Conservation (phyloP, 2,888 invertebrate species). For the Zygothrica quintamaculata region DNA sequence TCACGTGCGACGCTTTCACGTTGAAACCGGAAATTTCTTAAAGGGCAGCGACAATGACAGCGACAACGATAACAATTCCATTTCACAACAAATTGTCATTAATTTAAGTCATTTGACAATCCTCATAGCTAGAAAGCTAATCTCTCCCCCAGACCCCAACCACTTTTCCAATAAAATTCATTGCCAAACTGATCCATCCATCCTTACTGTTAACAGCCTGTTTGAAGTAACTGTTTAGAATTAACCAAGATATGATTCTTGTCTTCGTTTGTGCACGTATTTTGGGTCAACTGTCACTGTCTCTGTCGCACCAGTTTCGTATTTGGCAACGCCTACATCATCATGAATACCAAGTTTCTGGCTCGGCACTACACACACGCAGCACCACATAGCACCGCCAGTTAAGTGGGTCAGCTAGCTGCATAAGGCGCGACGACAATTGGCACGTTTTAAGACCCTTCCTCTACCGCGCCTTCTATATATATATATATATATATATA, state of each 20-base stretch:
- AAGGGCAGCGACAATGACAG: slow-evolving; percentile 34
- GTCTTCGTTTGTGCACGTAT: slow-evolving; percentile 25
- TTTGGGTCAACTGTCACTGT: slow-evolving; percentile 46
- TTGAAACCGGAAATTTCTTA: slow-evolving; percentile 51
- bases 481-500: too few species aligned
- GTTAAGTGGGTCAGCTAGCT: slow-evolving; percentile 76
- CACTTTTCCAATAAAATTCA: too few species aligned
- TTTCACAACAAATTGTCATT: slow-evolving; percentile 18
- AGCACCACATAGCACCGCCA: slow-evolving; percentile 4
- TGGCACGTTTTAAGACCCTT: slow-evolving; percentile 23
- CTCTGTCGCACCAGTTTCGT: slow-evolving; percentile 18
- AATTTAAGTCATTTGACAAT: slow-evolving; percentile 29
- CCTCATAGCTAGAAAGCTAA: slow-evolving; percentile 42
- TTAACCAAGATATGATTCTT: too few species aligned
- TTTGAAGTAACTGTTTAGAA: slow-evolving; percentile 5
- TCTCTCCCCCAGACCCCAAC: not conserved
- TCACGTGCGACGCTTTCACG: slow-evolving; percentile 58
- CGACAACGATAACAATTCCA: not conserved
- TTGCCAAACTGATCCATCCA: too few species aligned
- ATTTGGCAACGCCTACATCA: slow-evolving; percentile 24
- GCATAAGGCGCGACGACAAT: slow-evolving; percentile 74
- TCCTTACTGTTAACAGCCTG: not conserved
- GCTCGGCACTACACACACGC: slow-evolving; percentile 56
- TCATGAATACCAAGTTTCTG: slow-evolving; percentile 65
- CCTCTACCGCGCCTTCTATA: too few species aligned